Evolutionary conservation across 2,113 vertebrate genomes (phyloP), one percentile per base, ranked within the genome.

Genomic region (Albula goreensis): DNA sequence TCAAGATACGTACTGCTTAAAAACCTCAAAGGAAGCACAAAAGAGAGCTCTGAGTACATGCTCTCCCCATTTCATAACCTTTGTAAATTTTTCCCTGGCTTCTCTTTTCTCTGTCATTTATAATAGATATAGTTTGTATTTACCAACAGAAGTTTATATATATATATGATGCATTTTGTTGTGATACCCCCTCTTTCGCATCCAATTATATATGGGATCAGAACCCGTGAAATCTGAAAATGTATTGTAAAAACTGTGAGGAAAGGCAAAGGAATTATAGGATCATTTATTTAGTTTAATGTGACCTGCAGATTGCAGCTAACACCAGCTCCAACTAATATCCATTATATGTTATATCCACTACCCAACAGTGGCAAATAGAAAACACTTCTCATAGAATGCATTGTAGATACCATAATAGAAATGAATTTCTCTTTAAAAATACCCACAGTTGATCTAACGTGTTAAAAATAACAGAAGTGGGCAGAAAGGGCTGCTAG

Each of bases 141-240:
- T 92, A 22, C 82, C 87, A n/a, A 85, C 63, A 60, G 87, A 88
- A 10, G 74, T 91, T 0, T 91, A 91, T 81, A 80, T 90, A 70
- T 86, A 92, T 1, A 90, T 90, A 90, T 88, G 41, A 22, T 89
- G 6, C 88, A 90, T 82, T 90, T 91, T 81, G 89, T 92, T 50
- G 25, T 93, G 5, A 83, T 93, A 8, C 92, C 92, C 4, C 92
- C 92, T 0, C 87, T 92, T 6, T 15, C 92, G 41, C 86, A 93
- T 83, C 90, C 92, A n/a, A 48, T 93, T 31, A 92, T 93, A 60
- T 93, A 93, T 70, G 92, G 92, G 4, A 87, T 93, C 1, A 90
- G 87, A 81, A 91, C 90, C 2, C 77, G 89, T 50, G 88, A 89
- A 81, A 92, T 93, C 41, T 88, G 83, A 51, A 86, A 83, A 77